Evolutionary conservation across 2,888 invertebrate species (phyloP), one percentile per base, ranked within the genome.

Genomic region (Himalopsyche tibetana): DNA sequence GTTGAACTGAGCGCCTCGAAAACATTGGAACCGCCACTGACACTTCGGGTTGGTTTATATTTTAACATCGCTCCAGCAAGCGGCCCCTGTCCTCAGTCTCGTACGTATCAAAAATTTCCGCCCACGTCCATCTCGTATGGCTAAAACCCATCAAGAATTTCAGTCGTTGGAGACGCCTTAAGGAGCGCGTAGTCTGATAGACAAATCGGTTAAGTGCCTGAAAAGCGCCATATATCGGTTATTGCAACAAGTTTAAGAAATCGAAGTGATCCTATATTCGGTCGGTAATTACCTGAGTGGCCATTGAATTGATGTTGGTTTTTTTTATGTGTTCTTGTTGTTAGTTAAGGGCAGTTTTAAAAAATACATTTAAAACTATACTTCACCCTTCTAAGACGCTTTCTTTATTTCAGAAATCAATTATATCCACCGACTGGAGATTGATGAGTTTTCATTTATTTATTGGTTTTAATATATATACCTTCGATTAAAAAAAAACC

Each of bases 131-230:
- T 74, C 5, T 74, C 74, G 74, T 74, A 74, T 74, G 74, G 74
- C 74, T 36, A 74, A 74, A 74, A 74, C 74, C 74, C 74, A 74
- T 74, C 36, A 74, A 74, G 74, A 74, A 74, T 74, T 74, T 74
- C 74, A 74, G 74, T 74, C 74, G 74, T 74, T 36, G 74, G 74
- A 11, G 74, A 74, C 74, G 74, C 74, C 74, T 74, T 74, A 74
- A 36, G 74, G 36, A 74, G 74, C 74, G 74, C 12, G 74, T 74
- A 74, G 74, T 74, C 74, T 74, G 74, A 74, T 36, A 74, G 74
- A 36, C 74, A 74, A 36, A 74, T 74, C 74, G 74, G 19, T 28
- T 5, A 11, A 36, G 74, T 74, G 74, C 19, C 38, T 36, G 12
- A 38, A 74, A 36, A 28, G 74, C 74, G 74, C 74, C 74, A 74